Conservation (phyloP, 1,140 invertebrate species). For the Lordiphosa stackelbergi region DNA sequence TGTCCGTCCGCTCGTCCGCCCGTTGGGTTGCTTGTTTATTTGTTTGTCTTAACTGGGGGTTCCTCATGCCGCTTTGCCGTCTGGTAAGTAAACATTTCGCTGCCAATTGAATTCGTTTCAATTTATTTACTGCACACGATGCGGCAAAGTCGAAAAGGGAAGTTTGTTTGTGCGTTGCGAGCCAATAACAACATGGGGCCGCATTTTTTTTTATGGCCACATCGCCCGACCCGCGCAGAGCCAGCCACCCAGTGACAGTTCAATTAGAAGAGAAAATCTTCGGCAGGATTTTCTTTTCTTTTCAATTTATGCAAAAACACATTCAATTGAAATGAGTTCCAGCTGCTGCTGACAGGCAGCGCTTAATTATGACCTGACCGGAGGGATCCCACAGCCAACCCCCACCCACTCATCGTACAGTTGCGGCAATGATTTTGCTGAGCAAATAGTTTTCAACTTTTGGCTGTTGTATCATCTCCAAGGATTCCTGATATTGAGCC, state of each 20-base stretch:
- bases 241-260: conserved; percentile 39
- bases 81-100: conserved; percentile 53
- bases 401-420: background rate
- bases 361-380: conserved; percentile 31
- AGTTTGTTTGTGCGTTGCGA: conserved; percentile 44
- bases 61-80: background rate
- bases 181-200: conserved; percentile 45
- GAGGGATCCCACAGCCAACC: background rate
- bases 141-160: conserved; percentile 13
- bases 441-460: conserved; percentile 9
- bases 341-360: conserved; percentile 23
- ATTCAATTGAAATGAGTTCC: conserved; percentile 23
- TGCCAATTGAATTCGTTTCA: conserved; percentile 74
- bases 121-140: conserved; percentile 63
- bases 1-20: conserved; percentile 7
- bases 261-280: conserved; percentile 59
- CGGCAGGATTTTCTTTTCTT: conserved; percentile 5
- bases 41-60: conserved; percentile 46
- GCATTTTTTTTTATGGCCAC: conserved; percentile 46
- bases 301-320: conserved; percentile 44
- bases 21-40: conserved; percentile 49
- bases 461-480: conserved; percentile 25
- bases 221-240: background rate
- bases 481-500: conserved; percentile 61
- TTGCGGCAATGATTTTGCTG: conserved; percentile 18